A percentile compares a stretch with the other conserved stretches of the same genome.
Conservation (phyloP, 2,888 invertebrate genomes). For the Oligia latruncula region DNA sequence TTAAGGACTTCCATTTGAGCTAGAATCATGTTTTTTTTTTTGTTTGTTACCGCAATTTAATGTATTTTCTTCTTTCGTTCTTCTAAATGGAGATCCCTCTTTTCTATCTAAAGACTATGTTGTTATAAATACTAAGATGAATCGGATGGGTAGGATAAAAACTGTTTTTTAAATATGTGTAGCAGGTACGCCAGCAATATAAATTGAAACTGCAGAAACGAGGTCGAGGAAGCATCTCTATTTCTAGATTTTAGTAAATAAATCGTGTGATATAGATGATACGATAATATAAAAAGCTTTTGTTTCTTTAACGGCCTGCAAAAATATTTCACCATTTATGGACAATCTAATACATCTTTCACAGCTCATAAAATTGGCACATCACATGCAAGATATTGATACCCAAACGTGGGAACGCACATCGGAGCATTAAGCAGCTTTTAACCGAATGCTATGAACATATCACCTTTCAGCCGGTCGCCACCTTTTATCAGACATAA, state of each 20-base stretch:
- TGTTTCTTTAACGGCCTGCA: too few species aligned
- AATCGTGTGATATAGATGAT: not conserved
- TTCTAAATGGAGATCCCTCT: not conserved
- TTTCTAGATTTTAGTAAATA: not conserved
- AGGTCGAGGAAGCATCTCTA: not conserved
- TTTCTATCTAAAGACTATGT: not conserved
- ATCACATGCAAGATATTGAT: conserved; percentile 1
- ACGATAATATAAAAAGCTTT: not conserved
- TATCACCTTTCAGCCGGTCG: not conserved
- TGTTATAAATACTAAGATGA: not conserved
- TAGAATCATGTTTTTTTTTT: not conserved
- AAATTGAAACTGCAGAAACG: not conserved
- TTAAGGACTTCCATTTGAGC: too few species aligned
- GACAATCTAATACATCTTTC: not conserved
- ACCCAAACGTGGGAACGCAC: conserved; percentile 33
- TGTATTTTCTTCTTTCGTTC: not conserved
- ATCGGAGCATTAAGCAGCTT: not conserved
- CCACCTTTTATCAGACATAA: conserved; percentile 45
- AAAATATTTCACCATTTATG: not conserved
- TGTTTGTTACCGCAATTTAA: not conserved
- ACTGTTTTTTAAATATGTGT: not conserved
- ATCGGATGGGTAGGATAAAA: not conserved
- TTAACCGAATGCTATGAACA: not conserved
- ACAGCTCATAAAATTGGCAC: conserved; percentile 2
- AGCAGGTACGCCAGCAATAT: not conserved